phyloP scores from a whole-genome alignment of 2,113 vertebrate species.

The Tetrao urogallus region DNA sequence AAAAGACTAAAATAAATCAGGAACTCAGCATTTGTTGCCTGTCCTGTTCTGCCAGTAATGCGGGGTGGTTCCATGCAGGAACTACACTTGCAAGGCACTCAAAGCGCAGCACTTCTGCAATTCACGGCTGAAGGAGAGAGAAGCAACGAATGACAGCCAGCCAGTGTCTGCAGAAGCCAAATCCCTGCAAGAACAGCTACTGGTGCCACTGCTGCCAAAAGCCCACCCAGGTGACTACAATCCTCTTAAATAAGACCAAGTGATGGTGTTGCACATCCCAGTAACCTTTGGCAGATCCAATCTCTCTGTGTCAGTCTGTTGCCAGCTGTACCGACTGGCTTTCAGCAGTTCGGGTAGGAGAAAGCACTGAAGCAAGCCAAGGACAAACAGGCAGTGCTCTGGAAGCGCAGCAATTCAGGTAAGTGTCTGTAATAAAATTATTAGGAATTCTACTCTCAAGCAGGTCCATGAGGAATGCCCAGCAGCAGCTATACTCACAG shows the following conservation, averaged over 20 bases:
- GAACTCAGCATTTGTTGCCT: neutral
- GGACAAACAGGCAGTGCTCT: neutral
- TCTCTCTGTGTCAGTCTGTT: neutral
- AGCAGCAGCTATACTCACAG: neutral
- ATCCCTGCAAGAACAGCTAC: neutral
- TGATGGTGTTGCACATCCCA: neutral
- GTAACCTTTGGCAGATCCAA: neutral
- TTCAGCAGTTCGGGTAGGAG: neutral
- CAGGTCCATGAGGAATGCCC: neutral
- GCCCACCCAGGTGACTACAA: neutral
- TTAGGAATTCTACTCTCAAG: neutral
- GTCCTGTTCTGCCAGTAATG: neutral
- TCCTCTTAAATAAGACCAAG: neutral
- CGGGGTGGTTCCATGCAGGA: neutral
- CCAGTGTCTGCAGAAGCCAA: rapidly evolving
- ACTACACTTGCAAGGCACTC: neutral
- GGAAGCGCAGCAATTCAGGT: neutral
- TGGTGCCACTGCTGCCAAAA: rapidly evolving
- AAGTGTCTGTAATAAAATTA: neutral
- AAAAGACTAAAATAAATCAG: neutral
- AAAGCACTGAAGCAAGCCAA: neutral
- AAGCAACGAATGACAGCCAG: neutral
- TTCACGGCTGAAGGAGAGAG: neutral
- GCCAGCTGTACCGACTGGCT: neutral
- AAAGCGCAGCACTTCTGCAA: neutral